phyloP scores from a whole-genome alignment of 2,888 invertebrate species.

The Plebejus melissa region DNA sequence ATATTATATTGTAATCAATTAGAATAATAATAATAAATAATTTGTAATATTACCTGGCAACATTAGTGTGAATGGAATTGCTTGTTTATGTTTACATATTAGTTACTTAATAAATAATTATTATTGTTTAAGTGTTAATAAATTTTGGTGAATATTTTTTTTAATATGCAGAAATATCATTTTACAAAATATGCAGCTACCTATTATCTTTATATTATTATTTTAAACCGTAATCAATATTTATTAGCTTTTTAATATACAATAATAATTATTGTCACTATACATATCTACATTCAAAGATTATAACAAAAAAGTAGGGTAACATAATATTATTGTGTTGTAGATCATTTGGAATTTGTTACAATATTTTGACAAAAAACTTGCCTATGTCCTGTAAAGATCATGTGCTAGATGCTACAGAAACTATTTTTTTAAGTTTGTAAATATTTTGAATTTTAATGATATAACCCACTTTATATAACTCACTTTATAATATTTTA shows the following conservation, averaged over 20 bases:
- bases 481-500: background rate
- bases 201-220: background rate
- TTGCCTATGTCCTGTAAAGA: background rate
- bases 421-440: background rate
- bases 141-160: background rate
- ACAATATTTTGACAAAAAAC: background rate
- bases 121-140: conserved; percentile 11
- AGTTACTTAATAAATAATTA: background rate
- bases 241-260: conserved; percentile 6
- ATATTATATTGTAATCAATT: conserved; percentile 23
- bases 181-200: background rate
- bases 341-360: conserved; percentile 3
- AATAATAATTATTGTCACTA: conserved; percentile 16
- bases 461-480: background rate
- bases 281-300: conserved; percentile 1
- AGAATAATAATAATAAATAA: conserved; percentile 21
- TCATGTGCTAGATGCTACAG: background rate
- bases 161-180: background rate
- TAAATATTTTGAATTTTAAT: conserved; percentile 7
- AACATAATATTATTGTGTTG: background rate
- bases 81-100: conserved; percentile 14
- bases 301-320: background rate
- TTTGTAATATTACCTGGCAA: conserved; percentile 24
- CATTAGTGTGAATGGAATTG: conserved; percentile 26
- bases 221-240: background rate